These are phyloP conservation scores for Nematostella vectensis DNA, from an alignment of 92 coral and sea anemone species.

Conservation along the genomic window DNA sequence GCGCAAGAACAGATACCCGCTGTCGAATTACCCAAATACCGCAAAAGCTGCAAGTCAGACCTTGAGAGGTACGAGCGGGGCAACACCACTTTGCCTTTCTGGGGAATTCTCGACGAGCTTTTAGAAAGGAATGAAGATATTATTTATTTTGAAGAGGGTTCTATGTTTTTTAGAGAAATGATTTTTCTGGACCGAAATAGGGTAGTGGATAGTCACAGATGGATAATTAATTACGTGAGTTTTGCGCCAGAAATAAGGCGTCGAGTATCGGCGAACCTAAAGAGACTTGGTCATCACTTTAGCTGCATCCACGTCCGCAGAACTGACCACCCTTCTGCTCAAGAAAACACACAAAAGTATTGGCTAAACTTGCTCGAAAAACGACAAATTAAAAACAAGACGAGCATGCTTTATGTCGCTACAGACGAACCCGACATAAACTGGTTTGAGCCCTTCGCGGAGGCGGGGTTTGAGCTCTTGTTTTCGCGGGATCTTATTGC, in stretches of 20 bases:
- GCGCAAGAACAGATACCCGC: slow-evolving; percentile 3
- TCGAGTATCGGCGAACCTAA: slow-evolving; percentile 25
- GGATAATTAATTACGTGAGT: slow-evolving; percentile 54
- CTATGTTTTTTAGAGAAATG: slow-evolving; percentile 64
- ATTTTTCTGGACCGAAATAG: slow-evolving; percentile 44
- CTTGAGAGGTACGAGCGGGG: slow-evolving; percentile 1
- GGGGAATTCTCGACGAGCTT: slow-evolving; percentile 67
- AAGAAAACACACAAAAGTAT: slow-evolving; percentile 30
- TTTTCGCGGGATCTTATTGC: slow-evolving; percentile 58
- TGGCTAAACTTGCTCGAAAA: slow-evolving; percentile 42
- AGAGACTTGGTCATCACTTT: slow-evolving; percentile 41
- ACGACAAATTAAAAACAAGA: slow-evolving; percentile 35
- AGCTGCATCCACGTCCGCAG: slow-evolving; percentile 88
- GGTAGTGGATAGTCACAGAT: slow-evolving; percentile 67
- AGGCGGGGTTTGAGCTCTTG: slow-evolving; percentile 65
- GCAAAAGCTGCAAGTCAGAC: slow-evolving; percentile 43
- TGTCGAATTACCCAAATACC: slow-evolving; percentile 30
- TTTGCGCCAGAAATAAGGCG: slow-evolving; percentile 52
- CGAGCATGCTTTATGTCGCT: slow-evolving; percentile 74
- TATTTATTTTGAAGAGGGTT: slow-evolving; percentile 81
- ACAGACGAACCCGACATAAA: slow-evolving; percentile 74
- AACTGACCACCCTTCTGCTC: slow-evolving; percentile 70
- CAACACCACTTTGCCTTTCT: slow-evolving; percentile 11
- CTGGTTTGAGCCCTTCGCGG: slow-evolving; percentile 78
- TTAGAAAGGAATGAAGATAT: slow-evolving; percentile 46